Conservation (phyloP, 1,140 invertebrate genomes). For the Potamilus streckersoni region DNA sequence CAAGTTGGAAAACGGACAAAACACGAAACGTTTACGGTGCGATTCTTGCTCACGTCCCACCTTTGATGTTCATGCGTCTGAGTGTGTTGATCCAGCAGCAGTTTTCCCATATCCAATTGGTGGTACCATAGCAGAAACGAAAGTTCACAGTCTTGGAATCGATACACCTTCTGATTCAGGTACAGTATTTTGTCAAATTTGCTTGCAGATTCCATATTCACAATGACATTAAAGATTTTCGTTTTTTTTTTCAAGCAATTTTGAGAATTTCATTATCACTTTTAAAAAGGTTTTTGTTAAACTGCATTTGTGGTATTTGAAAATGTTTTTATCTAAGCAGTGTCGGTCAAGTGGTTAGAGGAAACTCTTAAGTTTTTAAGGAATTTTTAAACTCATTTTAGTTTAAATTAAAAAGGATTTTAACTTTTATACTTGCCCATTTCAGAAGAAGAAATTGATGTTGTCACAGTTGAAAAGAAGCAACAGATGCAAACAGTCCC, state of each 20-base stretch:
- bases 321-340: no score
- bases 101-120: constrained; percentile 62
- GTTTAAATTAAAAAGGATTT: neutral
- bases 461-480: constrained; percentile 49
- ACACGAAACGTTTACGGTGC: constrained; percentile 12
- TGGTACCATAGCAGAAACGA: constrained; percentile 65
- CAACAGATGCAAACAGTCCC: constrained; percentile 16
- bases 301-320: no score
- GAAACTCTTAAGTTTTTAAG: no score
- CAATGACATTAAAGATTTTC: neutral
- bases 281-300: no score
- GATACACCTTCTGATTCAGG: constrained; percentile 89
- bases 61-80: constrained; percentile 18
- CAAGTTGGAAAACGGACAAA: constrained; percentile 24
- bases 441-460: constrained; percentile 58
- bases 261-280: no score
- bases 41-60: constrained; percentile 25
- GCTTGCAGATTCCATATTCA: neutral
- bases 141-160: constrained; percentile 76
- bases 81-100: constrained; percentile 58
- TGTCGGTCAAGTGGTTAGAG: no score
- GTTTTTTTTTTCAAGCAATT: neutral
- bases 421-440: neutral
- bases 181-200: constrained; percentile 67
- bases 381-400: no score